Conservation (phyloP, 1,140 invertebrate species). For the Gryon sp. region DNA sequence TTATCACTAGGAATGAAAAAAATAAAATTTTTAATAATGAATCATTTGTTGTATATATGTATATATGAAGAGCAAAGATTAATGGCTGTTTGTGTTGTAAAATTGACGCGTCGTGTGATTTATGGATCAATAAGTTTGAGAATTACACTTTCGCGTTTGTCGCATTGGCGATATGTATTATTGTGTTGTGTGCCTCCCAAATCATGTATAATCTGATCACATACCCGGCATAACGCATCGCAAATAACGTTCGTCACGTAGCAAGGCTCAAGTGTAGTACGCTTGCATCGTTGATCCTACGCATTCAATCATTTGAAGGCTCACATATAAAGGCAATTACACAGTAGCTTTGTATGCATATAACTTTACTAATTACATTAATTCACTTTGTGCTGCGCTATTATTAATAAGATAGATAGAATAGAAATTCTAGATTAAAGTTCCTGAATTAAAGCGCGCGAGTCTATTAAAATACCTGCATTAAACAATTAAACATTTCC, state of each 20-base stretch:
- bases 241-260: conserved; percentile 63
- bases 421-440: conserved; percentile 18
- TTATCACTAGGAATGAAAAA: too few relatives aligned
- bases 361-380: conserved; percentile 54
- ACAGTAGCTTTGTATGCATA: conserved; percentile 45
- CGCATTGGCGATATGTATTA: conserved; percentile 18
- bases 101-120: conserved; percentile 22
- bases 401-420: conserved; percentile 47
- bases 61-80: too few relatives aligned
- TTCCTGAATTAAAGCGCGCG: conserved; percentile 3
- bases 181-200: conserved; percentile 52
- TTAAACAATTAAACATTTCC: conserved; percentile 5
- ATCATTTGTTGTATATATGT: too few relatives aligned
- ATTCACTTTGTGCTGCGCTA: conserved; percentile 37
- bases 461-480: neutral
- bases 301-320: conserved; percentile 57
- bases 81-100: conserved; percentile 32
- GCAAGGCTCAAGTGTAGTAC: conserved; percentile 44
- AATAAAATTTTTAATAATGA: too few relatives aligned
- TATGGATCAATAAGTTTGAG: conserved; percentile 57
- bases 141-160: conserved; percentile 52
- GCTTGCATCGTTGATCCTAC: conserved; percentile 45
- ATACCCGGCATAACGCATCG: conserved; percentile 48
- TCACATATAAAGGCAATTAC: conserved; percentile 57
- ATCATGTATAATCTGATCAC: conserved; percentile 64